A percentile compares a stretch with the other conserved stretches of the same genome.
Conservation (phyloP, 2,888 invertebrate species). For the Lydus trimaculatus region DNA sequence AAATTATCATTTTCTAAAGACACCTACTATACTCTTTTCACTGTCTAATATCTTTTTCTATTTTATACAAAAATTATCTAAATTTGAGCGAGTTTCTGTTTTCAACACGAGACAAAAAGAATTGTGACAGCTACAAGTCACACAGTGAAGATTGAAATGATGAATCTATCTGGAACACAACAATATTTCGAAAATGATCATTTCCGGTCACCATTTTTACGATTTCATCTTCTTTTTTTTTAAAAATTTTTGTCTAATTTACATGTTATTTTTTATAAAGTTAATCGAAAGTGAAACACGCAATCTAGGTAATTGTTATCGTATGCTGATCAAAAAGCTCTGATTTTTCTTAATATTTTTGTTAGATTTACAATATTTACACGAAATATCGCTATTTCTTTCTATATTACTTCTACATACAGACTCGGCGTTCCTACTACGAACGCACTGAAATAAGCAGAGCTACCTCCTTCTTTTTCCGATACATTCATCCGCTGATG, state of each 20-base stretch:
- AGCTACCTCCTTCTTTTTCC: too few species aligned
- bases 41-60: too few species aligned
- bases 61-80: neutral
- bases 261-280: neutral
- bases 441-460: too few species aligned
- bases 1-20: neutral
- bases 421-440: too few species aligned
- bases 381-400: neutral
- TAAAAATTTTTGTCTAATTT: neutral
- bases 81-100: neutral
- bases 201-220: neutral
- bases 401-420: neutral
- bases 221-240: neutral
- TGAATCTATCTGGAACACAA: constrained; percentile 3
- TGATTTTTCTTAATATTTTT: neutral
- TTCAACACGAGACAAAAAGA: neutral
- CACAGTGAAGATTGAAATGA: constrained; percentile 4
- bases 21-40: too few species aligned
- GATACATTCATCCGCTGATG: too few species aligned
- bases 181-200: neutral
- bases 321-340: neutral
- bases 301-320: neutral
- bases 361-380: neutral
- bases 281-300: neutral
- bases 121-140: neutral